Conservation (phyloP, 2,113 vertebrate species). For the Suncus etruscus region DNA sequence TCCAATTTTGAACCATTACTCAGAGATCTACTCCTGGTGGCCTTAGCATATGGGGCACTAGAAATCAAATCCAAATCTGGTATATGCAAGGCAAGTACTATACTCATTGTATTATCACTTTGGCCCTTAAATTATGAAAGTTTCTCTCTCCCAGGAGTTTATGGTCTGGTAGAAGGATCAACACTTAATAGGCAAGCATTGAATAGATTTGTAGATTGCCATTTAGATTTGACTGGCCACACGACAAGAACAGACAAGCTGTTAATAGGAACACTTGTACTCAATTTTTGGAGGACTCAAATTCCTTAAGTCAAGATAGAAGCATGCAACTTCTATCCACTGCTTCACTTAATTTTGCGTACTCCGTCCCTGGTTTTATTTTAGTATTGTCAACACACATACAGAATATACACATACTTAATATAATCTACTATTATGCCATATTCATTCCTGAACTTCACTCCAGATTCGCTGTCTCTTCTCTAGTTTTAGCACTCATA, state of each 20-base stretch:
- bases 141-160: neutral
- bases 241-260: neutral
- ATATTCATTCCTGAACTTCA: neutral
- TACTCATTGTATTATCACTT: too few species aligned
- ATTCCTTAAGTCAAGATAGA: neutral
- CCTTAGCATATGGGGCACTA: too few species aligned
- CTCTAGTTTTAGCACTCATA: neutral
- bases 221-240: neutral
- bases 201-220: neutral
- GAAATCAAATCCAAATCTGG: too few species aligned
- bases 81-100: too few species aligned
- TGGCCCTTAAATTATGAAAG: neutral
- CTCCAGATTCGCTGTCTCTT: neutral
- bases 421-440: neutral
- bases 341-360: neutral
- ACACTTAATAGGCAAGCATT: neutral
- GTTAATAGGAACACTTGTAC: fast-evolving
- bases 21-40: too few species aligned
- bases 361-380: neutral
- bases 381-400: neutral
- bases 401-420: neutral
- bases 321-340: neutral
- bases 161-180: neutral
- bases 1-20: neutral
- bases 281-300: neutral